A percentile compares a stretch with the other conserved stretches of the same genome.
Evolutionary conservation across 1,140 invertebrate species (phyloP).

Genomic region (Drosophila auraria): DNA sequence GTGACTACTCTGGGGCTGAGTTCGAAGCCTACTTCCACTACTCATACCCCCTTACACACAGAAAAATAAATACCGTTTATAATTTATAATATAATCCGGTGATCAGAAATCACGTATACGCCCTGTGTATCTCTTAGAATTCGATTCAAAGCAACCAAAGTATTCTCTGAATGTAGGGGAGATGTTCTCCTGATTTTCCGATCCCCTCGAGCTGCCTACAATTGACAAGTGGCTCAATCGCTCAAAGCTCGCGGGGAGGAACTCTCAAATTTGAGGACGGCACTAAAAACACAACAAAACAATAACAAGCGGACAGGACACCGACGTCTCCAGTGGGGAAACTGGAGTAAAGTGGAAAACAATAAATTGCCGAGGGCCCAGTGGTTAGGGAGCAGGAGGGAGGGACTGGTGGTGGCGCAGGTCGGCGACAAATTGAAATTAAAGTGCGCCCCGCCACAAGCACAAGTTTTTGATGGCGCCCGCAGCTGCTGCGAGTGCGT

Average conservation of each 20-base stretch:
- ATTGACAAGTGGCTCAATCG: conserved; percentile 76
- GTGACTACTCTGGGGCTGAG: conserved; percentile 58
- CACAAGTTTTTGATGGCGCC: conserved; percentile 74
- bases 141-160: no score
- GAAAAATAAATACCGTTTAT: neutral
- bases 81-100: no score
- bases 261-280: conserved; percentile 54
- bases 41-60: neutral
- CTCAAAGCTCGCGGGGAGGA: conserved; percentile 52
- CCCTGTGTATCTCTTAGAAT: neutral
- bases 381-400: conserved; percentile 6
- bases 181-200: neutral
- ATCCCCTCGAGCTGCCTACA: conserved; percentile 37
- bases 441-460: conserved; percentile 75
- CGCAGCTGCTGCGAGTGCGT: conserved; percentile 68
- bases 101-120: conserved; percentile 4
- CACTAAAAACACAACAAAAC: conserved; percentile 66
- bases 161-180: conserved; percentile 3
- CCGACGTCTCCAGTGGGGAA: conserved; percentile 37
- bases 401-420: conserved; percentile 5
- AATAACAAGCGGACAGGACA: conserved; percentile 53
- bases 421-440: conserved; percentile 72
- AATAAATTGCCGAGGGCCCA: conserved; percentile 72
- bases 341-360: conserved; percentile 74
- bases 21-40: neutral